Evolutionary conservation across 2,888 invertebrate genomes (phyloP).

Genomic region (Fissipunctia ypsillon): DNA sequence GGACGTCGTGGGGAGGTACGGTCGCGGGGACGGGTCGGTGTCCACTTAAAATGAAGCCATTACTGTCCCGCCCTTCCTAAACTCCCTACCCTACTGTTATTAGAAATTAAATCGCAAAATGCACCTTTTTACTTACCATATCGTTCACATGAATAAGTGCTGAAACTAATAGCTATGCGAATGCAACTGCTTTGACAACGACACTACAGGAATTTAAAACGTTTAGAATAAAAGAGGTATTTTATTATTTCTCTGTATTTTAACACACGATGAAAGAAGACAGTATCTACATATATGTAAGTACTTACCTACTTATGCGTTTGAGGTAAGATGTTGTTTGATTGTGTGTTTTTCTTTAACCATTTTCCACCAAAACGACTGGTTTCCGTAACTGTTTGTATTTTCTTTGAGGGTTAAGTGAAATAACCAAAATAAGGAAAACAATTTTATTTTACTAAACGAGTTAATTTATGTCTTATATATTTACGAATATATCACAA

Average conservation of each 20-base stretch:
- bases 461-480: constrained; percentile 40
- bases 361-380: constrained; percentile 20
- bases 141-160: constrained; percentile 35
- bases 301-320: not conserved
- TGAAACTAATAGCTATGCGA: constrained; percentile 48
- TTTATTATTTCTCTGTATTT: constrained; percentile 6
- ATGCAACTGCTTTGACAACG: constrained; percentile 35
- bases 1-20: constrained; percentile 36
- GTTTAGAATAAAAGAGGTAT: not conserved
- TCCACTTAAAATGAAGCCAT: constrained; percentile 65
- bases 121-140: constrained; percentile 56
- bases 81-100: constrained; percentile 52
- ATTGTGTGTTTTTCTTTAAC: constrained; percentile 3
- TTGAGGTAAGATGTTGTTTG: not conserved
- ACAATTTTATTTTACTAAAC: constrained; percentile 10
- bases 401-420: not conserved
- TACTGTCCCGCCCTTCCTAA: constrained; percentile 37
- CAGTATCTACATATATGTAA: no score
- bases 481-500: constrained; percentile 30
- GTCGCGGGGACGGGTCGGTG: constrained; percentile 39
- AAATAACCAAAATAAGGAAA: constrained; percentile 19
- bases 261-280: not conserved
- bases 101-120: constrained; percentile 65
- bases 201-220: constrained; percentile 28
- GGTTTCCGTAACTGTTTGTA: not conserved